Base-by-base conservation (phyloP, 1,140 invertebrate genomes). In the Tetramorium simillimum region DNA sequence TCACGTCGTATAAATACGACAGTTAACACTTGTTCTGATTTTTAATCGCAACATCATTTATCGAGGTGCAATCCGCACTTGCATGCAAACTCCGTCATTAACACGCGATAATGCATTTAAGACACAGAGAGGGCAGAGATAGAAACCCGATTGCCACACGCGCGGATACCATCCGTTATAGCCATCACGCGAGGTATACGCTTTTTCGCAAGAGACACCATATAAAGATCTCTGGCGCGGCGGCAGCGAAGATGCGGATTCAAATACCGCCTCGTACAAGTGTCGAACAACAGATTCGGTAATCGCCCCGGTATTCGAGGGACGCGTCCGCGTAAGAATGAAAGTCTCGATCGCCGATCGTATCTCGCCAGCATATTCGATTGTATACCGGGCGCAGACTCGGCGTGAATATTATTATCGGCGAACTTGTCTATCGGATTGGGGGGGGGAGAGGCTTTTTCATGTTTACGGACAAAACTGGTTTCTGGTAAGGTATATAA, bases 321-420 rank as follows among this genome's bases (percentile, higher is more conserved):
- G 37, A 60, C 2, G 5, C n/a, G 18, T 65, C 43, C 40, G n/a
- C 16, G n/a, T 18, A 51, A 78, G 9, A 67, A 56, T 5, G 14
- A 49, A 77, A 70, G 53, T 65, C 18, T 87, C 63, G 58, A 87
- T 82, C 24, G 14, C 14, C 33, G 16, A 51, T 21, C 85, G 73
- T 80, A 89, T 85, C 88, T 86, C 58, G 40, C 84, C 87, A 72
- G n/a, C 43, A 43, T 85, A 85, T 89, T 46, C 58, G 80, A 40
- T 21, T 18, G 67, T 69, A 77, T 24, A 53, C 5, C 56, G 65
- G 12, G 37, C 28, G 21, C 21, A 4, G 18, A 6, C 6, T 75
- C 3, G 9, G 49, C 58, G 12, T 33, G 63, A 77, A 43, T 77
- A 85, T 72, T 85, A 65, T 89, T 88, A 88, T 73, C 46, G 37